Evolutionary conservation across 1,140 invertebrate genomes (phyloP).

Genomic region (Delia radicum): DNA sequence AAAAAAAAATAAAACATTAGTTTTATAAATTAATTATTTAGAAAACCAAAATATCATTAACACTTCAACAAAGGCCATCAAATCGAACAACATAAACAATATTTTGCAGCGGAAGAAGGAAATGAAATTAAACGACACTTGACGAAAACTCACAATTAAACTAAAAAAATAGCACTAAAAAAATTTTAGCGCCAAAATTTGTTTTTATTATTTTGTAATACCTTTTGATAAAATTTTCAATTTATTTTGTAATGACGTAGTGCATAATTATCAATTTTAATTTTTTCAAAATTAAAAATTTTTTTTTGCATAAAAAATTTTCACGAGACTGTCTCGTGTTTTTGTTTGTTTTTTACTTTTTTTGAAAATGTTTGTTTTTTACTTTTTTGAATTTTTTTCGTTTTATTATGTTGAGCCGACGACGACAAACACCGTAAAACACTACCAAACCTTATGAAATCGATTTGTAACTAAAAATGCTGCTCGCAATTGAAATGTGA

Average conservation of each 20-base stretch:
- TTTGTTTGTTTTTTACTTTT: neutral
- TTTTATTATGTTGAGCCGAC: conserved; percentile 7
- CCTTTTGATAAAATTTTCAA: neutral
- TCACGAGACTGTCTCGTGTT: conserved; percentile 3
- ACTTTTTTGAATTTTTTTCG: neutral
- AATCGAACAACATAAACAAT: conserved; percentile 30
- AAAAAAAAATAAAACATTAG: neutral
- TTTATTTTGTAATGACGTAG: neutral
- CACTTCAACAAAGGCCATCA: conserved; percentile 28
- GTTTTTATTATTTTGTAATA: neutral
- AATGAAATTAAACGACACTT: conserved; percentile 14
- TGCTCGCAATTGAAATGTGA: conserved; percentile 42
- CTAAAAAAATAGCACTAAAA: neutral
- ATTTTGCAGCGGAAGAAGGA: conserved; percentile 7
- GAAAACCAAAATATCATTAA: neutral
- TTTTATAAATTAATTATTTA: neutral
- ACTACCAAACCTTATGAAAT: conserved; percentile 32
- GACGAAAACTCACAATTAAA: neutral
- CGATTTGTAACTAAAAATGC: conserved; percentile 32
- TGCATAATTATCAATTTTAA: neutral
- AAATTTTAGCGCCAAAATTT: conserved; percentile 8
- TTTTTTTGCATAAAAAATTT: neutral
- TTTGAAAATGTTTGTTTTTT: neutral
- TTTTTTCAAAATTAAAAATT: neutral
- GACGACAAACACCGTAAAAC: conserved; percentile 27